A percentile compares a stretch with the other conserved stretches of the same genome.
phyloP scores from a whole-genome alignment of 2,113 vertebrate species.

The Mus spicilegus region DNA sequence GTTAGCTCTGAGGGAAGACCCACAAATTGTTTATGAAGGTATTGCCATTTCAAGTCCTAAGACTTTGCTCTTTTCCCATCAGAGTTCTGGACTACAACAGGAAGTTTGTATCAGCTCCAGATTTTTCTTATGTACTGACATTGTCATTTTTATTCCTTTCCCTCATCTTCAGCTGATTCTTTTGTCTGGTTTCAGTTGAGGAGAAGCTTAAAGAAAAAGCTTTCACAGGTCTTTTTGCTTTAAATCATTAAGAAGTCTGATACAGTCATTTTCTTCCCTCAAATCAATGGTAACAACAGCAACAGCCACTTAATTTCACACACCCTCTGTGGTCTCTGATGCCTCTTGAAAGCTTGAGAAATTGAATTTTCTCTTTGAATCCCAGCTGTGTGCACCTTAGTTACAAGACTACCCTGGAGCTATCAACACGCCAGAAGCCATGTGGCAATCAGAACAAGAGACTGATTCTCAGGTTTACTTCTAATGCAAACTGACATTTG shows the following conservation, averaged over 20 bases:
- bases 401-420: background rate
- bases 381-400: background rate
- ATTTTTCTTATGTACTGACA: background rate
- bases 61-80: background rate
- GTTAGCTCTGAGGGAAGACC: too few species aligned
- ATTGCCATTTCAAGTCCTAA: background rate
- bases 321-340: background rate
- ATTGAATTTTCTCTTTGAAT: background rate
- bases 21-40: background rate
- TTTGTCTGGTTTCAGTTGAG: background rate
- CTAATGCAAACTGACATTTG: background rate
- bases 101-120: background rate
- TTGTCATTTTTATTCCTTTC: background rate
- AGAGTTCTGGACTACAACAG: background rate
- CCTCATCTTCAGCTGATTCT: background rate
- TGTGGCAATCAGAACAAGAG: background rate
- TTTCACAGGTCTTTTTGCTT: background rate
- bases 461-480: constrained; percentile 21
- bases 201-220: constrained; percentile 22
- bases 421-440: background rate
- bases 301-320: background rate
- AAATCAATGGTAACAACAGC: constrained; percentile 41
- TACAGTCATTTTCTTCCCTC: constrained; percentile 55
- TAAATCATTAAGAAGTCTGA: constrained; percentile 53
- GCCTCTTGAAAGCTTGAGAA: background rate